A percentile compares a stretch with the other conserved stretches of the same genome.
These are phyloP conservation scores for Apis laboriosa DNA, from an alignment of 1,140 invertebrate genomes.

Conservation along the genomic window DNA sequence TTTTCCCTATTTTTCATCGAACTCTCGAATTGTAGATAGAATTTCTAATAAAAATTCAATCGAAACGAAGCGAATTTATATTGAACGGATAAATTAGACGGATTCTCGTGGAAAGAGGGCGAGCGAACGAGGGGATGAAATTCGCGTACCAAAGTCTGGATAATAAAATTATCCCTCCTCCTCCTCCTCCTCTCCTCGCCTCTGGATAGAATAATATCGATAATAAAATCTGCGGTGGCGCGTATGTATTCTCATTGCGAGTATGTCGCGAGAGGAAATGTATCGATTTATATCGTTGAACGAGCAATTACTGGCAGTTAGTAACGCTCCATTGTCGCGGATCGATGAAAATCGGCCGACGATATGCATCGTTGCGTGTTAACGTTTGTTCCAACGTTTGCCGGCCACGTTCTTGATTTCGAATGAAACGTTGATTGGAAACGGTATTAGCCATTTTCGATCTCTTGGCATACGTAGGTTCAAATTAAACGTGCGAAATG, in stretches of 20 bases:
- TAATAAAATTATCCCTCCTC: constrained; percentile 57
- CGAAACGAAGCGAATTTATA: no score
- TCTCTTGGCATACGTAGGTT: no score
- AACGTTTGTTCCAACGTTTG: not conserved
- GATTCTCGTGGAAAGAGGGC: no score
- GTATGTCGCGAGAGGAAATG: constrained; percentile 51
- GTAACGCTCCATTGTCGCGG: constrained; percentile 60
- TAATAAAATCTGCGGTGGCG: constrained; percentile 49
- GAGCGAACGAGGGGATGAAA: no score
- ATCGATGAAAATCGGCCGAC: constrained; percentile 48
- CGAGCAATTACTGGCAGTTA: constrained; percentile 61
- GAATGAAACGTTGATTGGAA: not conserved
- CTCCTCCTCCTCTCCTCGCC: not conserved
- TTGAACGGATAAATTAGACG: no score
- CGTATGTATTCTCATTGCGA: constrained; percentile 29
- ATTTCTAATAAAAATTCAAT: no score
- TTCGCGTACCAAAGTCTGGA: constrained; percentile 42
- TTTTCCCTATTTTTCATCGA: no score
- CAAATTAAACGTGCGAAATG: no score
- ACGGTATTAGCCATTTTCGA: no score
- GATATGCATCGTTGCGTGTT: constrained; percentile 14
- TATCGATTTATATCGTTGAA: constrained; percentile 60
- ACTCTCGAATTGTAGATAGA: no score
- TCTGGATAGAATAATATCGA: constrained; percentile 54
- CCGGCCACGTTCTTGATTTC: not conserved